phyloP scores from a whole-genome alignment of 1,140 invertebrate genomes.

The Hestina assimilis region DNA sequence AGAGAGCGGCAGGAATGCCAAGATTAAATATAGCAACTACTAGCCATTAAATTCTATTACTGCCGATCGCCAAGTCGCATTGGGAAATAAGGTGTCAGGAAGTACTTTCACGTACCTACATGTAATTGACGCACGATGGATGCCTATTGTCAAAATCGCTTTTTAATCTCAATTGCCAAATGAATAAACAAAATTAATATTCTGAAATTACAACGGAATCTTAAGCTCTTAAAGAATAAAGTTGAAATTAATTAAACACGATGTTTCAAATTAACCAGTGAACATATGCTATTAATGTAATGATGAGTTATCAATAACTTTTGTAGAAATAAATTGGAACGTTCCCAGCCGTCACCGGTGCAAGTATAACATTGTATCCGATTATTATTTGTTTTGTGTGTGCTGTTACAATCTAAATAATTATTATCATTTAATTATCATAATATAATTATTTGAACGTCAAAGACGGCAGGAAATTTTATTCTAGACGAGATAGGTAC shows the following conservation, averaged over 20 bases:
- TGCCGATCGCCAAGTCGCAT: slow-evolving; percentile 50
- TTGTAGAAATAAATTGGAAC: slow-evolving; percentile 4
- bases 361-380: background rate
- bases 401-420: background rate
- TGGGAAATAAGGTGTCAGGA: slow-evolving; percentile 37
- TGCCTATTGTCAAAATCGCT: too few species aligned
- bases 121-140: background rate
- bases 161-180: too few species aligned
- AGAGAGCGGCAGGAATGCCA: slow-evolving; percentile 38
- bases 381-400: background rate
- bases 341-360: background rate
- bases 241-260: background rate
- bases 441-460: too few species aligned
- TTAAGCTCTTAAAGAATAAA: too few species aligned
- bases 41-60: slow-evolving; percentile 44
- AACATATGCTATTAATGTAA: background rate
- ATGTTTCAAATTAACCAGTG: slow-evolving; percentile 1
- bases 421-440: too few species aligned
- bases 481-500: too few species aligned
- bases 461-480: too few species aligned
- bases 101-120: slow-evolving; percentile 17
- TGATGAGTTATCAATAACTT: background rate
- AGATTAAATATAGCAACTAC: slow-evolving; percentile 53
- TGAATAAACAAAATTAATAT: background rate
- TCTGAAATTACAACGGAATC: too few species aligned